Conservation (phyloP, 53 echinoderm and acorn worm species). For the Actinopyga echinites region DNA sequence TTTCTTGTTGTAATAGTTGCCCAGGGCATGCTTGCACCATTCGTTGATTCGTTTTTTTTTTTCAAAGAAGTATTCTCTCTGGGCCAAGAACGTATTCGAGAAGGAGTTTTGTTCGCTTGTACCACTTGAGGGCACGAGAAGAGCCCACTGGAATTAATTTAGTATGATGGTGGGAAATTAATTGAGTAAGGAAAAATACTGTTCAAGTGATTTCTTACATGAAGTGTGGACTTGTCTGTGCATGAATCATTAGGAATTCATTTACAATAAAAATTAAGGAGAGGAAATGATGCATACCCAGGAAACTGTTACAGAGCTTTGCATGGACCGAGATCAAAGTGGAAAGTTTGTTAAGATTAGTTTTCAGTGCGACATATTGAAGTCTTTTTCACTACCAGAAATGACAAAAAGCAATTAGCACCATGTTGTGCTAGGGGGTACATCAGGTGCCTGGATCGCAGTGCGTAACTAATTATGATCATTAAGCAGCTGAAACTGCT, state of each 20-base stretch:
- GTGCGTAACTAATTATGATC: too few species aligned
- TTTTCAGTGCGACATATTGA: too few species aligned
- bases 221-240: not conserved
- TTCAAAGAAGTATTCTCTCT: conserved; percentile 21
- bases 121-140: conserved; percentile 21
- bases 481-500: too few species aligned
- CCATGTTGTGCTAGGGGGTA: too few species aligned
- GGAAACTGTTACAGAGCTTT: too few species aligned
- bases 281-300: not conserved
- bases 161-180: conserved; percentile 7
- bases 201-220: conserved; percentile 16
- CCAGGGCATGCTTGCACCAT: conserved; percentile 17
- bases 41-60: not conserved
- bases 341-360: too few species aligned
- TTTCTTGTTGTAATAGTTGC: conserved; percentile 14
- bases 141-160: conserved; percentile 36
- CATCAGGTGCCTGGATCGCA: too few species aligned
- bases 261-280: not conserved
- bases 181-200: not conserved
- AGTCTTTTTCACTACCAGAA: too few species aligned
- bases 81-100: conserved; percentile 3
- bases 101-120: conserved; percentile 22
- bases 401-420: too few species aligned
- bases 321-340: too few species aligned
- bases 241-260: conserved; percentile 28